Percentiles rank a stretch among this genome's conserved stretches.
These are phyloP conservation scores for Centropus unirufus DNA, from an alignment of 2,113 vertebrate genomes.

Conservation along the genomic window DNA sequence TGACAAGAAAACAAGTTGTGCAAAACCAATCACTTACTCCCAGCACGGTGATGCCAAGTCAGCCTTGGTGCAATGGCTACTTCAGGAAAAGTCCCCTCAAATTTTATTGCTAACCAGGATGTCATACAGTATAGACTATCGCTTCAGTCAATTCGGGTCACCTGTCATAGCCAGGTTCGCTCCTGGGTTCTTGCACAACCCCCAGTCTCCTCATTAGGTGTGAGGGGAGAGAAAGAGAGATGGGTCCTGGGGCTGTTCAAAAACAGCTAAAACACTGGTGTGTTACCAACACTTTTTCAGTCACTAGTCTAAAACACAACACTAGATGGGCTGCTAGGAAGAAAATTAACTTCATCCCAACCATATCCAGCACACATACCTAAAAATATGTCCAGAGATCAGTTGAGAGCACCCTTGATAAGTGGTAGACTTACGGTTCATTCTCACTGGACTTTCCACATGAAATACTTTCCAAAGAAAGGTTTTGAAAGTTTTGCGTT, in stretches of 20 bases:
- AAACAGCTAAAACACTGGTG: background rate
- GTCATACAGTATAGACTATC: background rate
- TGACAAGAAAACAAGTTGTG: background rate
- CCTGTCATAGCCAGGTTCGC: fast-evolving
- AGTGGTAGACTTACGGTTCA: background rate
- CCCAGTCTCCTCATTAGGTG: background rate
- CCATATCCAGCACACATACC: background rate
- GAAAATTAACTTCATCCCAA: background rate
- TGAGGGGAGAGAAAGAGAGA: background rate
- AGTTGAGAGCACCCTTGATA: background rate
- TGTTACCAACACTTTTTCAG: background rate
- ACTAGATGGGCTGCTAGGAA: background rate
- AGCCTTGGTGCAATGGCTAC: background rate
- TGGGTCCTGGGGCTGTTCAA: background rate
- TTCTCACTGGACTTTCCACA: background rate
- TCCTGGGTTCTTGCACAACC: background rate
- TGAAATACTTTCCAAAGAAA: background rate
- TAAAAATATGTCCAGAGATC: background rate
- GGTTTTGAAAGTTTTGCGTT: background rate
- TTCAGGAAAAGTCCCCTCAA: background rate
- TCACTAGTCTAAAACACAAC: background rate
- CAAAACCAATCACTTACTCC: background rate
- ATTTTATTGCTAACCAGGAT: background rate
- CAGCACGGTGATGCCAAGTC: background rate
- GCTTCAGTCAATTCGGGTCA: background rate